phyloP scores from a whole-genome alignment of 1,140 invertebrate species.

The Drosophila virilis region DNA sequence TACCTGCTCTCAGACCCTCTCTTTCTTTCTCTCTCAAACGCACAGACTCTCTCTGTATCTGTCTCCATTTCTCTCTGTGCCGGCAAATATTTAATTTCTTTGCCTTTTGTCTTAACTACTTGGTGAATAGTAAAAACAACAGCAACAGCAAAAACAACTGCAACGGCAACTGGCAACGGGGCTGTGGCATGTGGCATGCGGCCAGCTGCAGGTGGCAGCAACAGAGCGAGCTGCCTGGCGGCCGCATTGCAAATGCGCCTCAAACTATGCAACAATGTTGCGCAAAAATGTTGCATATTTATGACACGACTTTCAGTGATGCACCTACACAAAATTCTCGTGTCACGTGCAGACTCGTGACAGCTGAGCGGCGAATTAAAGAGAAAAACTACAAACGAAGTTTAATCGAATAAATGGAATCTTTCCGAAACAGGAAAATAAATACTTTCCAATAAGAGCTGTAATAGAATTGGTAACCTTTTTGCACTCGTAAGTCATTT shows the following conservation, averaged over 20 bases:
- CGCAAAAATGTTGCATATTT: conserved; percentile 6
- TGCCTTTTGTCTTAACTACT: conserved; percentile 48
- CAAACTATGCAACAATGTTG: conserved; percentile 15
- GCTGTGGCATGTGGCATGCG: conserved; percentile 11
- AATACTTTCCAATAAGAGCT: no score
- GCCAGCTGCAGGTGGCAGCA: conserved; percentile 8
- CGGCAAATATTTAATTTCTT: conserved; percentile 59
- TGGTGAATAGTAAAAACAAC: conserved; percentile 7
- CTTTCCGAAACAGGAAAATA: no score
- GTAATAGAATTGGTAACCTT: no score
- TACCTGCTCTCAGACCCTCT: not conserved
- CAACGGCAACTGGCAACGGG: conserved; percentile 16
- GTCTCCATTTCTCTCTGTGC: not conserved
- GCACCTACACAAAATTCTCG: not conserved
- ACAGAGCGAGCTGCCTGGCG: not conserved
- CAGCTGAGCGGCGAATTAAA: no score
- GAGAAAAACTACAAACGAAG: no score
- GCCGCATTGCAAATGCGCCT: not conserved
- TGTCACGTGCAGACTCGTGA: no score
- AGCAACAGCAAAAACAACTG: conserved; percentile 2
- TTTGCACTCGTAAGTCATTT: no score
- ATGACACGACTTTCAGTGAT: not conserved
- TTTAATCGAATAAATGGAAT: no score
- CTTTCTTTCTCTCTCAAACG: not conserved
- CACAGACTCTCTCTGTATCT: not conserved